Percentiles rank a stretch among this genome's conserved stretches.
These are phyloP conservation scores for Heteromyza rotundicornis DNA, from an alignment of 2,888 invertebrate genomes.

Conservation along the genomic window DNA sequence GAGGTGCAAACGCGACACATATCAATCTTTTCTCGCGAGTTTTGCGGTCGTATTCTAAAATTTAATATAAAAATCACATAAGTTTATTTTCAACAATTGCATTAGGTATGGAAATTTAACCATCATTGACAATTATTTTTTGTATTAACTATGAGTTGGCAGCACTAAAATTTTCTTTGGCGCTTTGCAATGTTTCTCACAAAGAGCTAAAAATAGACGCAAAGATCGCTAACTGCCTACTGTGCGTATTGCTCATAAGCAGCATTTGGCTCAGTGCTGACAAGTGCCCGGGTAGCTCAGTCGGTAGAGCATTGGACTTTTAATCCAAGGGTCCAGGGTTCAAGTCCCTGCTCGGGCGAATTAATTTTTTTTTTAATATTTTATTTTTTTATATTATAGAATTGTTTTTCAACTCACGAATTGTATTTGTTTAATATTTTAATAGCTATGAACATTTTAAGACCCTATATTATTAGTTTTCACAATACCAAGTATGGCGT, in stretches of 20 bases:
- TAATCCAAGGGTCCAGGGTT: conserved; percentile 64
- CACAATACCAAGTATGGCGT: too few relatives aligned
- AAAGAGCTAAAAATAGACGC: background rate
- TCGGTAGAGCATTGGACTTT: conserved; percentile 64
- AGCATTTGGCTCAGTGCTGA: too few relatives aligned
- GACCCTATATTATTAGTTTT: too few relatives aligned
- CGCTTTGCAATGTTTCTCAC: background rate
- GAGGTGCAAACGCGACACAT: conserved; percentile 93
- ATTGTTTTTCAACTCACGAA: too few relatives aligned
- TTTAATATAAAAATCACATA: conserved; percentile 10
- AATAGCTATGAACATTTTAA: too few relatives aligned
- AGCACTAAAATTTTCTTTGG: background rate
- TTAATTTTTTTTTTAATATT: conserved; percentile 32
- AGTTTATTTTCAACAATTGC: background rate
- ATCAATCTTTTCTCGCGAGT: conserved; percentile 90
- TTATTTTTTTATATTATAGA: too few relatives aligned
- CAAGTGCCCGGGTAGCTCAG: conserved; percentile 63
- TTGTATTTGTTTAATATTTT: too few relatives aligned
- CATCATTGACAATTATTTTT: background rate
- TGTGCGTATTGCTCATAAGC: too few relatives aligned
- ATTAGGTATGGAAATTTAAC: background rate
- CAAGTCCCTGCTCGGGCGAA: conserved; percentile 63
- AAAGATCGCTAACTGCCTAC: too few relatives aligned
- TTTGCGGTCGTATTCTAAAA: conserved; percentile 91
- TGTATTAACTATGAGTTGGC: background rate